phyloP scores from a whole-genome alignment of 2,888 invertebrate species.

The Lysandra bellargus region DNA sequence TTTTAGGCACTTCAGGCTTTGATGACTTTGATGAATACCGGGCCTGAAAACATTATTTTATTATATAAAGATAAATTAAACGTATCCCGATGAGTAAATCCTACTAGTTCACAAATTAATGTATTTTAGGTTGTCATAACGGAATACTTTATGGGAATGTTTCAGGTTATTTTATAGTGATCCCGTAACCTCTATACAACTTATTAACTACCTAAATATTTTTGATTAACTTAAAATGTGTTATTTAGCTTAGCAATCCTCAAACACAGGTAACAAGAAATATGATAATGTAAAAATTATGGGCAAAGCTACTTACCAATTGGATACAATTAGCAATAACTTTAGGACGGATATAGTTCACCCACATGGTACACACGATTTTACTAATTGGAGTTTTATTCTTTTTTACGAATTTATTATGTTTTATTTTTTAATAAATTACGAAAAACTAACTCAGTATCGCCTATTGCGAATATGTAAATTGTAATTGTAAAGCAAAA shows the following conservation, averaged over 20 bases:
- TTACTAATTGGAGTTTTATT: neutral
- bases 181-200: neutral
- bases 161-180: neutral
- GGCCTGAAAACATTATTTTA: constrained; percentile 46
- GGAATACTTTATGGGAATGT: neutral
- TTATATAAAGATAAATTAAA: too few relatives aligned
- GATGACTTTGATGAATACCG: constrained; percentile 64
- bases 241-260: neutral
- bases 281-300: neutral
- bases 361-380: neutral
- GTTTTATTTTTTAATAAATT: neutral
- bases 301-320: constrained; percentile 8
- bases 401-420: neutral
- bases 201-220: neutral
- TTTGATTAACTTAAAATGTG: neutral
- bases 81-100: too few relatives aligned
- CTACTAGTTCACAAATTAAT: too few relatives aligned
- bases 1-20: constrained; percentile 83
- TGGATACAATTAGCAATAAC: constrained; percentile 2
- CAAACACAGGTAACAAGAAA: neutral
- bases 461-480: too few relatives aligned
- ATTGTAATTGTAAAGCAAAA: too few relatives aligned
- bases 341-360: neutral
- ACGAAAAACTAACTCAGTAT: neutral
- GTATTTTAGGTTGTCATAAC: constrained; percentile 27